phyloP scores from a whole-genome alignment of 92 coral and sea anemone species.

The Virgularia gustaviana region DNA sequence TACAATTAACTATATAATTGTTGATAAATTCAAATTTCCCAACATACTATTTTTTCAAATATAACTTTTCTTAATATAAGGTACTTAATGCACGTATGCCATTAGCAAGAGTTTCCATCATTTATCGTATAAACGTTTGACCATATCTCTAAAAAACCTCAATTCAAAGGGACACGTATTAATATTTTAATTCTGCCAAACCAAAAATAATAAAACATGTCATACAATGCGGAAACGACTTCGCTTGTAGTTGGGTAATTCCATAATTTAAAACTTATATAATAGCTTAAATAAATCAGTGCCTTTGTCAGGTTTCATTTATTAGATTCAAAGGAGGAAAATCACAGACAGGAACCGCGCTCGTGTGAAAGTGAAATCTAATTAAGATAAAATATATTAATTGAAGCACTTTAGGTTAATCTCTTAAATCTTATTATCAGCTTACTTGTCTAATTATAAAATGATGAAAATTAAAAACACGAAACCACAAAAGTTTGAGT shows the following conservation, averaged over 20 bases:
- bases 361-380: background rate
- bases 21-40: no score
- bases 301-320: background rate
- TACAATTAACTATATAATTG: no score
- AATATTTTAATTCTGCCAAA: background rate
- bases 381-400: slow-evolving; percentile 13
- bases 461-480: background rate
- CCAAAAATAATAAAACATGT: background rate
- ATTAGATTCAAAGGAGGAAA: background rate
- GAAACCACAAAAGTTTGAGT: background rate
- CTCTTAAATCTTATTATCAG: background rate
- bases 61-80: background rate
- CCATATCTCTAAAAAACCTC: no score
- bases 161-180: background rate
- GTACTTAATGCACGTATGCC: no score
- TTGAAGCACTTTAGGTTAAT: slow-evolving; percentile 8
- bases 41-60: background rate
- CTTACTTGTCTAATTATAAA: background rate
- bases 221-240: no score
- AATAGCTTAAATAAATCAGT: background rate
- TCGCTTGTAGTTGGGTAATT: no score
- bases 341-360: slow-evolving; percentile 13
- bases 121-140: no score
- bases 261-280: background rate
- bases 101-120: no score